Percentiles rank a stretch among this genome's conserved stretches.
These are phyloP conservation scores for Parasteatoda lunata DNA, from an alignment of 2,888 invertebrate species.

Conservation along the genomic window DNA sequence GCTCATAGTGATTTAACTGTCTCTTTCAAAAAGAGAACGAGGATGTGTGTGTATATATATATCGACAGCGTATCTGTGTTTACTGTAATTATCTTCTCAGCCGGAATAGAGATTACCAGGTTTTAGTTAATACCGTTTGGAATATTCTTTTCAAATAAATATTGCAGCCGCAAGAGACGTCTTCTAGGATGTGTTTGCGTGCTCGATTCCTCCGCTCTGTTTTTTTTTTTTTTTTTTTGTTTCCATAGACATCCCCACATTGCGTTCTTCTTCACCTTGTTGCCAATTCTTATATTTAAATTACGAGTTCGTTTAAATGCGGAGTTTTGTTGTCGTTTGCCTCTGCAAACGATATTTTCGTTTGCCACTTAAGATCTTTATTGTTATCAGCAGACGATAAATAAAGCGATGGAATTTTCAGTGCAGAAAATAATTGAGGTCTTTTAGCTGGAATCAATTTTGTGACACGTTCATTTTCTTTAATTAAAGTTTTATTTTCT, in stretches of 20 bases:
- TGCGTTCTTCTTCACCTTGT: neutral
- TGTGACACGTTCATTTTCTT: slow-evolving; percentile 21
- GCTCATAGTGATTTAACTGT: slow-evolving; percentile 43
- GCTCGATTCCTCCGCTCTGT: slow-evolving; percentile 7
- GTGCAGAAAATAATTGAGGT: slow-evolving; percentile 51
- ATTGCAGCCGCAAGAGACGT: slow-evolving; percentile 59
- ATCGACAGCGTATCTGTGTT: slow-evolving; percentile 40
- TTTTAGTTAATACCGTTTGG: slow-evolving; percentile 59
- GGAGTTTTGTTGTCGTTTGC: slow-evolving; percentile 14
- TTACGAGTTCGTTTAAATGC: neutral
- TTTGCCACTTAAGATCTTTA: slow-evolving; percentile 2
- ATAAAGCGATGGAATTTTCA: slow-evolving; percentile 15
- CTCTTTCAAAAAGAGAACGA: slow-evolving; percentile 47
- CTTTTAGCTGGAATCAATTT: slow-evolving; percentile 51
- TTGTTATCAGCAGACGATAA: slow-evolving; percentile 10
- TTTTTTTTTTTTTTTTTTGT: no score
- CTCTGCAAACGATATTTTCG: slow-evolving; percentile 19
- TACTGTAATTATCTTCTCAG: slow-evolving; percentile 63
- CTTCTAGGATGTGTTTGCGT: neutral
- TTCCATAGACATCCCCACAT: neutral
- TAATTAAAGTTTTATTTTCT: slow-evolving; percentile 35
- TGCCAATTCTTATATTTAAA: slow-evolving; percentile 30
- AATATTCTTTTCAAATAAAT: slow-evolving; percentile 65
- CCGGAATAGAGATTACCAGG: slow-evolving; percentile 61
- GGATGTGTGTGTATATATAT: neutral